Percentiles rank a stretch among this genome's conserved stretches.
Conservation (phyloP, 2,113 vertebrate genomes). For the Prunella himalayana region DNA sequence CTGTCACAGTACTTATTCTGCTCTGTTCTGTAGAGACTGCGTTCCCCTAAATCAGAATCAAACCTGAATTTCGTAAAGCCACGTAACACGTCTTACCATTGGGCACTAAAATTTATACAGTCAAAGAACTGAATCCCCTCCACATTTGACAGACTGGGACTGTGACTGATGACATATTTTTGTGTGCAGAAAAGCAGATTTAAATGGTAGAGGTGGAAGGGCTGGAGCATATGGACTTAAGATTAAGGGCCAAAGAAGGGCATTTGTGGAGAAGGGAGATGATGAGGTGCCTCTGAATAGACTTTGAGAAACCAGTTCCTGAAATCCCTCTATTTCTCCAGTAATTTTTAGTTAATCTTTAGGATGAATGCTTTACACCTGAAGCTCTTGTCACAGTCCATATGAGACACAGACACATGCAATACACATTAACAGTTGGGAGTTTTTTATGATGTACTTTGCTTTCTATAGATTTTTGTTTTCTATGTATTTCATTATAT, state of each 20-base stretch:
- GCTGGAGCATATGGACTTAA: neutral
- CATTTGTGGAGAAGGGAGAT: neutral
- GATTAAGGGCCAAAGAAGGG: neutral
- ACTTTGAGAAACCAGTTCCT: neutral
- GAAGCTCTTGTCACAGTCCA: neutral
- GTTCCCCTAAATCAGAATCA: neutral
- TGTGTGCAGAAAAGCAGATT: neutral
- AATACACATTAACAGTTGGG: neutral
- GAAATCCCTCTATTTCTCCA: neutral
- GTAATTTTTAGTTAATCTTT: neutral
- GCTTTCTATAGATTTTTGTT: neutral
- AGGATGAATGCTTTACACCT: neutral
- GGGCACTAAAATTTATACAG: neutral
- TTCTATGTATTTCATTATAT: neutral
- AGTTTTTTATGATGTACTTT: neutral
- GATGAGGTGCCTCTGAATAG: neutral
- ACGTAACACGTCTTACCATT: rapidly evolving
- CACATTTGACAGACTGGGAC: neutral
- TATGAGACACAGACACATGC: neutral
- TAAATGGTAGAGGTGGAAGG: neutral
- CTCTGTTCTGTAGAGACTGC: neutral
- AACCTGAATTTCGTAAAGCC: neutral
- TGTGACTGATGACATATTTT: neutral
- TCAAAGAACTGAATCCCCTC: neutral
- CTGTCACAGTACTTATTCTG: neutral